Conservation (phyloP, 2,113 vertebrate species). For the Dipodomys ordii region DNA sequence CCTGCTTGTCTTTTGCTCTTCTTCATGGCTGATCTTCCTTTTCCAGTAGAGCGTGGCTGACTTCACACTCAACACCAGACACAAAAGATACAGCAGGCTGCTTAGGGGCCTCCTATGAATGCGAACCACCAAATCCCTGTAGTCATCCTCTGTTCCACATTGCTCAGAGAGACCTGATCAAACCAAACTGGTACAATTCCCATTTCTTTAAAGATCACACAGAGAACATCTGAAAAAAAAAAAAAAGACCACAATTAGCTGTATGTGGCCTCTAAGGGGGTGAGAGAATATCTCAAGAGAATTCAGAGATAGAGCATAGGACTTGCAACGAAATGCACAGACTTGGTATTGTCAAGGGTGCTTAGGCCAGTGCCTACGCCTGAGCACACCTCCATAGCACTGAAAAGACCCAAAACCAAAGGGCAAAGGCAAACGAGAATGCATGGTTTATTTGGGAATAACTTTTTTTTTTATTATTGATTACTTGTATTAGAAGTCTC, state of each 20-base stretch:
- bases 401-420: not conserved
- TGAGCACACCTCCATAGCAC: not conserved
- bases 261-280: not conserved
- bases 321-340: slow-evolving; percentile 5
- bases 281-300: not conserved
- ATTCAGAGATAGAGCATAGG: not conserved
- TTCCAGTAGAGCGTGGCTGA: not conserved
- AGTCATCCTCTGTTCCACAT: not conserved
- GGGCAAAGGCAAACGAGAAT: not conserved
- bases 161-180: not conserved
- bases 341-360: not conserved
- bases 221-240: not conserved
- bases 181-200: slow-evolving; percentile 8
- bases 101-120: not conserved
- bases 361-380: not conserved
- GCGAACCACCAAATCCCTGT: not conserved
- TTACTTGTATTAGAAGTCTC: not conserved
- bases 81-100: not conserved
- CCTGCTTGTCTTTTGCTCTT: not conserved
- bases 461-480: slow-evolving; percentile 8
- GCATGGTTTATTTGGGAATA: not conserved
- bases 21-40: not conserved
- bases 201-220: slow-evolving; percentile 8
- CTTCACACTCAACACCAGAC: not conserved
- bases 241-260: not conserved